These are phyloP conservation scores for Diachasmimorpha longicaudata DNA, from an alignment of 1,140 invertebrate species.

Conservation along the genomic window DNA sequence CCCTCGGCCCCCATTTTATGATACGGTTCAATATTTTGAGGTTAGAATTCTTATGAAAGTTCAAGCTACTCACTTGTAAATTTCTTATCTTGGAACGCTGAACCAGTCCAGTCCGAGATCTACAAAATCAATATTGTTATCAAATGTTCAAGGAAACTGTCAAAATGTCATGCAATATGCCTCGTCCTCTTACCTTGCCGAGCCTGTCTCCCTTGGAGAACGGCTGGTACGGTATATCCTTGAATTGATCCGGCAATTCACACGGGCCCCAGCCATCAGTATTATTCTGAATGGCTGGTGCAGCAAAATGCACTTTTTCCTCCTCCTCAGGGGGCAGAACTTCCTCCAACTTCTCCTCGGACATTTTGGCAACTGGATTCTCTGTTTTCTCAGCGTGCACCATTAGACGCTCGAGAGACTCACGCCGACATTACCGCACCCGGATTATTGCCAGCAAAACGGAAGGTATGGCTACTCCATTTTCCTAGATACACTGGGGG, in stretches of 20 bases:
- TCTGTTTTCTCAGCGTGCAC: neutral
- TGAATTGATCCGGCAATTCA: constrained; percentile 92
- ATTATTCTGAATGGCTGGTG: constrained; percentile 86
- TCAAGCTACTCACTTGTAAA: constrained; percentile 81
- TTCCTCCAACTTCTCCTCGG: constrained; percentile 35
- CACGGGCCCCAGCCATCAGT: constrained; percentile 94
- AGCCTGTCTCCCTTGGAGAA: constrained; percentile 97
- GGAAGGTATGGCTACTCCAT: neutral
- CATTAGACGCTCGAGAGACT: neutral
- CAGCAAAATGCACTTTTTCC: constrained; percentile 64
- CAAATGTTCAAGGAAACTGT: neutral
- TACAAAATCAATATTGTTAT: constrained; percentile 42
- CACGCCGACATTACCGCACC: neutral
- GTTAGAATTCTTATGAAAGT: neutral
- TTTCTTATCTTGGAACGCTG: constrained; percentile 94
- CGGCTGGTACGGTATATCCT: constrained; percentile 98
- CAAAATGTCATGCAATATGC: constrained; percentile 9
- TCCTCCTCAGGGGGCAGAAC: constrained; percentile 25
- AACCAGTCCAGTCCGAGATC: constrained; percentile 97
- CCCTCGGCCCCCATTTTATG: no score
- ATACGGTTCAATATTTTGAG: neutral
- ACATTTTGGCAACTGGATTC: constrained; percentile 5
- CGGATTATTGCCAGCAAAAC: neutral
- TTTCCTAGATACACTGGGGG: neutral
- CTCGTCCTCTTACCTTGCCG: constrained; percentile 75